phyloP scores from a whole-genome alignment of 1,140 invertebrate species.

The Hycleus phaleratus region DNA sequence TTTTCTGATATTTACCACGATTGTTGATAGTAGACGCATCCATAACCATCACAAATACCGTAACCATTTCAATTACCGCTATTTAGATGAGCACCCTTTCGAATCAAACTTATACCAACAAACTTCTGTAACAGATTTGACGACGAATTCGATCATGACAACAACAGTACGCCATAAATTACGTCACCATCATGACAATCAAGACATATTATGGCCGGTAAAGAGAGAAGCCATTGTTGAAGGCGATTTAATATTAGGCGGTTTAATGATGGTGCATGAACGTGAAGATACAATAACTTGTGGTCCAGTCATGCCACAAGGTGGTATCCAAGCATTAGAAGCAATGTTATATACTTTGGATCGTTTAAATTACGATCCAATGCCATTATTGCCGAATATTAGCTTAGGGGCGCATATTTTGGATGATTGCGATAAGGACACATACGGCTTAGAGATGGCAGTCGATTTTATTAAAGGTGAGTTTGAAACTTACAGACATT shows the following conservation, averaged over 20 bases:
- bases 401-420: conserved; percentile 74
- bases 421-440: conserved; percentile 88
- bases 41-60: background rate
- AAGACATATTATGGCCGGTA: conserved; percentile 61
- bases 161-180: conserved; percentile 4
- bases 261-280: conserved; percentile 91
- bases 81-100: background rate
- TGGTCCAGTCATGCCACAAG: conserved; percentile 83
- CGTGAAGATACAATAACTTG: conserved; percentile 70
- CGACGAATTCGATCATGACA: too few species aligned
- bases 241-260: conserved; percentile 78
- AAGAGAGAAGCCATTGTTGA: conserved; percentile 79
- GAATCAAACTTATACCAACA: background rate
- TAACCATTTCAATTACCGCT: background rate
- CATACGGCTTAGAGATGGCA: conserved; percentile 84
- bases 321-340: conserved; percentile 76
- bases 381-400: conserved; percentile 55
- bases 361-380: conserved; percentile 55
- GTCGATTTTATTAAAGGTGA: conserved; percentile 91
- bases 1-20: too few species aligned
- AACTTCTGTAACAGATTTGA: background rate
- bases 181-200: conserved; percentile 18
- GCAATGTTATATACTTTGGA: conserved; percentile 83
- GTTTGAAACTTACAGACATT: conserved; percentile 19
- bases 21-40: too few species aligned